phyloP scores from a whole-genome alignment of 2,113 vertebrate genomes.

The Ophiodon elongatus region DNA sequence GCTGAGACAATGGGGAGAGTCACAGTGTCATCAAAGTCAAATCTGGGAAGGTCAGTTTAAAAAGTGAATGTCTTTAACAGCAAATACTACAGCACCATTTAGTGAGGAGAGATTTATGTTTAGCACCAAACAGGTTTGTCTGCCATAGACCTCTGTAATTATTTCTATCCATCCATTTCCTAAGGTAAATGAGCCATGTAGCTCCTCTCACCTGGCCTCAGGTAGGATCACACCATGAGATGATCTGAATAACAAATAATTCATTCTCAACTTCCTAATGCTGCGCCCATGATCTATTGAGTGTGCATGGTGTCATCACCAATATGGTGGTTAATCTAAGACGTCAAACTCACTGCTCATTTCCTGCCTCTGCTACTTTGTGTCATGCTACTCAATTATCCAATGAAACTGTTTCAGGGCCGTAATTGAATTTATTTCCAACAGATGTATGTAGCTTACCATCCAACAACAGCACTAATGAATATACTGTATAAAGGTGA shows the following conservation, averaged over 20 bases:
- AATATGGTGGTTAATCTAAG: slow-evolving; percentile 18
- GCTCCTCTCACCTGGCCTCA: slow-evolving; percentile 9
- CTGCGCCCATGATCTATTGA: slow-evolving; percentile 18
- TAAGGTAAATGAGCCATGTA: slow-evolving; percentile 8
- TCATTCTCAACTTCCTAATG: slow-evolving; percentile 6
- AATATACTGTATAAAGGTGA: neutral
- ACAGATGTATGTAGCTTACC: slow-evolving; percentile 15
- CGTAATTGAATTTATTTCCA: slow-evolving; percentile 52
- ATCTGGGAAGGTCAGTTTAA: slow-evolving; percentile 45
- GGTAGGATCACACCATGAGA: neutral
- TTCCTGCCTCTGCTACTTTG: slow-evolving; percentile 29
- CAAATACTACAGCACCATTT: slow-evolving; percentile 5
- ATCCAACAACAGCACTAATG: slow-evolving; percentile 29
- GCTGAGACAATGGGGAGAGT: slow-evolving; percentile 61
- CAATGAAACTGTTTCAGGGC: slow-evolving; percentile 4
- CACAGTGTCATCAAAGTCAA: slow-evolving; percentile 72
- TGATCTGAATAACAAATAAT: neutral
- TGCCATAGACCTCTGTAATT: neutral
- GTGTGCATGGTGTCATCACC: slow-evolving; percentile 18
- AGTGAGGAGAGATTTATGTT: slow-evolving; percentile 1
- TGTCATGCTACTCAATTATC: slow-evolving; percentile 35
- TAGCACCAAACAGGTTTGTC: neutral
- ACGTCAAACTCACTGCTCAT: slow-evolving; percentile 26
- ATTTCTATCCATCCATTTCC: neutral
- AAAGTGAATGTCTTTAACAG: slow-evolving; percentile 15